phyloP scores from a whole-genome alignment of 2,888 invertebrate species.

The Megaustenia siamemsis region DNA sequence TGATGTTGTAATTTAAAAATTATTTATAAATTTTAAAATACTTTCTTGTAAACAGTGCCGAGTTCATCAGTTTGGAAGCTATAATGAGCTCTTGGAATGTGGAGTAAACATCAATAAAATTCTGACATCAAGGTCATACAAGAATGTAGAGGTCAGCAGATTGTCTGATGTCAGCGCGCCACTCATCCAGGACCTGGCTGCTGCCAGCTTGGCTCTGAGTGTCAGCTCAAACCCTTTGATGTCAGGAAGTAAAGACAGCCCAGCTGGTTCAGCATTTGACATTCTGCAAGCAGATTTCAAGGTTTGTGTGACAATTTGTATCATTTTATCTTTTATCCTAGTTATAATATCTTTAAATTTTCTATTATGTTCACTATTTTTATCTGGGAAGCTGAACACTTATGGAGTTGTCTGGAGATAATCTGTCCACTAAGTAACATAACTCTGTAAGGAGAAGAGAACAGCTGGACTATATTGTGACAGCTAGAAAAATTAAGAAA shows the following conservation, averaged over 20 bases:
- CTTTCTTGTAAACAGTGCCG: constrained; percentile 58
- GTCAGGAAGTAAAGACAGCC: constrained; percentile 58
- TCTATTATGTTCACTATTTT: too few relatives aligned
- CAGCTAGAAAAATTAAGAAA: too few relatives aligned
- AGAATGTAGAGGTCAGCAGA: constrained; percentile 55
- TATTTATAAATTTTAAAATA: too few relatives aligned
- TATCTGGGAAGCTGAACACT: too few relatives aligned
- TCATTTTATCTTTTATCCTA: too few relatives aligned
- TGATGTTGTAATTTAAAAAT: too few relatives aligned
- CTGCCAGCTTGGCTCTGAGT: constrained; percentile 48
- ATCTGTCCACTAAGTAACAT: too few relatives aligned
- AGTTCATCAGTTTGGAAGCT: constrained; percentile 60
- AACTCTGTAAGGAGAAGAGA: too few relatives aligned
- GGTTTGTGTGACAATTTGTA: constrained; percentile 21
- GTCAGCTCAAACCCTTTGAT: constrained; percentile 54
- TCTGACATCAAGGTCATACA: constrained; percentile 59
- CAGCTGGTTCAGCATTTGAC: constrained; percentile 58
- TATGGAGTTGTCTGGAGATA: too few relatives aligned
- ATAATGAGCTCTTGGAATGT: constrained; percentile 59
- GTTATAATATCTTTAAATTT: too few relatives aligned
- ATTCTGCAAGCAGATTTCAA: constrained; percentile 58
- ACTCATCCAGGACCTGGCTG: constrained; percentile 59
- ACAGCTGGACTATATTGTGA: too few relatives aligned
- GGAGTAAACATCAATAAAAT: constrained; percentile 62
- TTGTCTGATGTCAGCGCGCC: constrained; percentile 56